phyloP scores from a whole-genome alignment of 2,888 invertebrate species.

The Acanthosepion pharaonis region DNA sequence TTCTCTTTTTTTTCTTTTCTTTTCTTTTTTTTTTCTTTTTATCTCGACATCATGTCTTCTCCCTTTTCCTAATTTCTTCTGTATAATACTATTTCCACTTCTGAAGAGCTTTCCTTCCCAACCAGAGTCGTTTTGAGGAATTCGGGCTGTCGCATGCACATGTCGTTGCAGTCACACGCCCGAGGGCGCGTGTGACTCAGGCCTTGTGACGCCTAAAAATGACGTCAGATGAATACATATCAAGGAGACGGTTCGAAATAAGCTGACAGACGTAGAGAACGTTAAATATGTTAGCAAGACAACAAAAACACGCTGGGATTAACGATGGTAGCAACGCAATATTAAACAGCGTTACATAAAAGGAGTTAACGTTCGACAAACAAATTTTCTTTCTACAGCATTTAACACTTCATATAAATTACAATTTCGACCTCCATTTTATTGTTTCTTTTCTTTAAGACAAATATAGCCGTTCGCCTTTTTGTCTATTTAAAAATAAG shows the following conservation, averaged over 20 bases:
- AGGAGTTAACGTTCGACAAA: no score
- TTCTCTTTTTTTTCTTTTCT: no score
- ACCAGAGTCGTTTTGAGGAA: neutral
- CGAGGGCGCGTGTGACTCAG: neutral
- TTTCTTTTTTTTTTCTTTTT: neutral
- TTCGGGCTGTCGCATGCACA: neutral
- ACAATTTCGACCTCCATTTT: no score
- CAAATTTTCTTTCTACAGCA: no score
- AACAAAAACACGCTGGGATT: neutral
- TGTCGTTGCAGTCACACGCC: neutral
- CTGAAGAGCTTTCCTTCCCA: neutral
- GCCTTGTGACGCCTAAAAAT: neutral
- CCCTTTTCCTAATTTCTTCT: neutral
- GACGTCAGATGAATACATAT: conserved; percentile 33
- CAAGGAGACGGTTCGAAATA: neutral
- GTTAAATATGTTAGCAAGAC: neutral
- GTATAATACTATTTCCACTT: neutral
- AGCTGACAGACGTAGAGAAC: neutral
- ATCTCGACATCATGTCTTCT: neutral
- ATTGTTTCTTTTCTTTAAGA: no score
- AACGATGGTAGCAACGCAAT: neutral
- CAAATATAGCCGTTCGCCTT: no score
- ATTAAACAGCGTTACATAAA: no score
- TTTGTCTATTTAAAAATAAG: no score
- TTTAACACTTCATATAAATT: no score